phyloP scores from a whole-genome alignment of 2,797 vertebrate species.

The Cynopterus sphinx region DNA sequence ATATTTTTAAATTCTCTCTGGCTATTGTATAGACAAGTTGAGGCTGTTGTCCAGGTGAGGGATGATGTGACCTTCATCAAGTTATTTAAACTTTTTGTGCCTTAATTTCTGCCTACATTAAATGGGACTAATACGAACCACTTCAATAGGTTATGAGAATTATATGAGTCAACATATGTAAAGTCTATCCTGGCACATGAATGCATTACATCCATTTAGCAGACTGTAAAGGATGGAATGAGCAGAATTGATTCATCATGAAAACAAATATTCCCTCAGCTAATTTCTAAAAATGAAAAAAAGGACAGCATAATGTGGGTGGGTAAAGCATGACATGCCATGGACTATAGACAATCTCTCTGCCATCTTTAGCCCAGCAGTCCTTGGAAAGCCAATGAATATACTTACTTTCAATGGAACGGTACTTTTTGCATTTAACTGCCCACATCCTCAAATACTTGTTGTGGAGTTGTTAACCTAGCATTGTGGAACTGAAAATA shows the following conservation, averaged over 20 bases:
- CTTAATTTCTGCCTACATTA: background rate
- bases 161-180: background rate
- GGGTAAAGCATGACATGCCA: background rate
- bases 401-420: background rate
- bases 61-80: background rate
- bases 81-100: background rate
- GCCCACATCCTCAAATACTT: background rate
- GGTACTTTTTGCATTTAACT: background rate
- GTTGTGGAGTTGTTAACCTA: background rate
- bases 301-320: background rate
- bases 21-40: background rate
- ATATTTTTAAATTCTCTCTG: background rate
- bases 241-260: background rate
- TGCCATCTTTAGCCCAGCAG: background rate
- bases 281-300: background rate
- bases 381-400: background rate
- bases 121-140: background rate
- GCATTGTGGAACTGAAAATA: background rate
- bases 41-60: background rate
- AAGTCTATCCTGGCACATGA: background rate
- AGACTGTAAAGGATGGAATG: background rate
- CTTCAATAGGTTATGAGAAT: background rate
- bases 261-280: background rate
- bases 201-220: background rate
- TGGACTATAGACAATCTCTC: background rate